phyloP scores from a whole-genome alignment of 1,140 invertebrate genomes.

The Drosophila nigromelanica region DNA sequence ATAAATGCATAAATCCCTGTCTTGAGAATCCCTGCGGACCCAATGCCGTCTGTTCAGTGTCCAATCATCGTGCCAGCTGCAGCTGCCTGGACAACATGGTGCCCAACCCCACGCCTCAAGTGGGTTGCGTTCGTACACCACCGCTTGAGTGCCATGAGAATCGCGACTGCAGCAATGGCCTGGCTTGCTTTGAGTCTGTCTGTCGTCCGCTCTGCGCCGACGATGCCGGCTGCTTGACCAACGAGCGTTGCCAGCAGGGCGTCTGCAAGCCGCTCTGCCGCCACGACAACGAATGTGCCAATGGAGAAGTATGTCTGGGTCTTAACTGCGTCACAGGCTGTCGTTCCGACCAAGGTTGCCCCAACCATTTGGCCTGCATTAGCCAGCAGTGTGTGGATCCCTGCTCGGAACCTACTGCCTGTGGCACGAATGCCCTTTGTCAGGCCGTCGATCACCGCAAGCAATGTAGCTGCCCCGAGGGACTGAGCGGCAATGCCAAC shows the following conservation, averaged over 20 bases:
- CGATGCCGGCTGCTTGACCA: conserved; percentile 90
- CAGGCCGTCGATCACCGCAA: conserved; percentile 88
- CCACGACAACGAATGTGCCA: conserved; percentile 91
- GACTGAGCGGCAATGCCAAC: conserved; percentile 90
- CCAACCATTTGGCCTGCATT: conserved; percentile 88
- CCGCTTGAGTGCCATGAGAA: conserved; percentile 89
- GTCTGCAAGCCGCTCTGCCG: conserved; percentile 90
- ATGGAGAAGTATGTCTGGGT: conserved; percentile 92
- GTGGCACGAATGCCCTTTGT: conserved; percentile 92
- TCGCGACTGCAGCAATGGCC: conserved; percentile 88
- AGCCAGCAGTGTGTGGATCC: conserved; percentile 91
- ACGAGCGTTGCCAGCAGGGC: conserved; percentile 90
- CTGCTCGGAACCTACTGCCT: conserved; percentile 90
- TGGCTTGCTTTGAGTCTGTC: conserved; percentile 88
- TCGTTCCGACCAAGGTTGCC: conserved; percentile 91
- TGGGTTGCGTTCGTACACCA: conserved; percentile 92
- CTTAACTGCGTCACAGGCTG: conserved; percentile 92
- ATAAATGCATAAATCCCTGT: conserved; percentile 93
- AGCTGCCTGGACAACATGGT: conserved; percentile 91
- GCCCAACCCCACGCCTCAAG: conserved; percentile 92
- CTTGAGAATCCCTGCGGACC: conserved; percentile 91
- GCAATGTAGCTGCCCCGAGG: conserved; percentile 89
- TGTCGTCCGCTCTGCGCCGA: conserved; percentile 91
- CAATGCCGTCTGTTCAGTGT: conserved; percentile 91
- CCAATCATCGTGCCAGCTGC: conserved; percentile 92